phyloP scores from a whole-genome alignment of 2,888 invertebrate genomes.

The Chaetogeoica ovagalla region DNA sequence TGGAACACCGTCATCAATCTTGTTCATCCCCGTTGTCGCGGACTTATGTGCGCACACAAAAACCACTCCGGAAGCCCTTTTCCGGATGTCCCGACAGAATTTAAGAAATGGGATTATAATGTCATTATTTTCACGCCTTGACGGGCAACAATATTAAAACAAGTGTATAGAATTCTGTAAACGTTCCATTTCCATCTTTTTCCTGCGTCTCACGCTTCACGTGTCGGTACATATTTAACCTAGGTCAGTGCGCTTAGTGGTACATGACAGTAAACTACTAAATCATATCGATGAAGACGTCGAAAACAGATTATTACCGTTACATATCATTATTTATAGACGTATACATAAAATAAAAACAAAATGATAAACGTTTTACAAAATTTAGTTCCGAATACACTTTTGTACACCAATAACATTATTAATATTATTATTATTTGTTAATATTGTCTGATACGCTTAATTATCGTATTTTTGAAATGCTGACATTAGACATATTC shows the following conservation, averaged over 20 bases:
- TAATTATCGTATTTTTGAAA: too few species aligned
- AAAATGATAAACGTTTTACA: too few species aligned
- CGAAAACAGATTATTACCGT: not conserved
- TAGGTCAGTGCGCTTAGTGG: not conserved
- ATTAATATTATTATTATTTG: too few species aligned
- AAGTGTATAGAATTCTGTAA: constrained; percentile 48
- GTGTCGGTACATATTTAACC: not conserved
- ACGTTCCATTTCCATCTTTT: constrained; percentile 28
- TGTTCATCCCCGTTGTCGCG: constrained; percentile 51
- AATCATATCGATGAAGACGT: not conserved
- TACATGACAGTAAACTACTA: not conserved
- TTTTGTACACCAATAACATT: too few species aligned
- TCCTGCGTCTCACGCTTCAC: not conserved
- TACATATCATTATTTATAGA: not conserved
- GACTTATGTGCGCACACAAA: constrained; percentile 50
- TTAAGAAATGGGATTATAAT: constrained; percentile 53
- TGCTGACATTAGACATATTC: too few species aligned
- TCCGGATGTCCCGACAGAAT: constrained; percentile 51
- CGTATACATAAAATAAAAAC: too few species aligned
- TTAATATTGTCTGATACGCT: too few species aligned
- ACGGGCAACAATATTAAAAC: constrained; percentile 51
- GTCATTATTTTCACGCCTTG: constrained; percentile 53
- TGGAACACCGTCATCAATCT: constrained; percentile 51
- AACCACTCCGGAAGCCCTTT: constrained; percentile 46
- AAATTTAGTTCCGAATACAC: too few species aligned